A percentile compares a stretch with the other conserved stretches of the same genome.
Conservation (phyloP, 2,888 invertebrate genomes). For the Andrena praecox region DNA sequence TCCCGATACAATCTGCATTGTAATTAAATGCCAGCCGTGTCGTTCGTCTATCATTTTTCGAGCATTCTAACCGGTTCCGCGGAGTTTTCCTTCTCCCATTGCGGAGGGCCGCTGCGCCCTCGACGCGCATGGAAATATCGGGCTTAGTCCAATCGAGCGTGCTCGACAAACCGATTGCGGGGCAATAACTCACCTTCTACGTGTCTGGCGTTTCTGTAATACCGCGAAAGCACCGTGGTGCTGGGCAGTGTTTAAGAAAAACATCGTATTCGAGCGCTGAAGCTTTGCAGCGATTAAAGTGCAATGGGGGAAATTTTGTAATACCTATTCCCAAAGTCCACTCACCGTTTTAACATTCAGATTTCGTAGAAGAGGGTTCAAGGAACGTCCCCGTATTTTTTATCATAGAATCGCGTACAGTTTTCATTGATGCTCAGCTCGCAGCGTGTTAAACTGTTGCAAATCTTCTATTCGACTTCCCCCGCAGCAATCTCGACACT, state of each 20-base stretch:
- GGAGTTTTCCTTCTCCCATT: constrained; percentile 37
- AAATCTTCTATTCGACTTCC: not conserved
- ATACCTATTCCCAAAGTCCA: too few species aligned
- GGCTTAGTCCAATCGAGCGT: not conserved
- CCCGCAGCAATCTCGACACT: not conserved
- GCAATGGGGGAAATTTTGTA: too few species aligned
- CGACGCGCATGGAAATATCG: constrained; percentile 18
- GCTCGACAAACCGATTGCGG: constrained; percentile 6
- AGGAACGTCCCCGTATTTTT: not conserved
- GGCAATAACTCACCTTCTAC: not conserved
- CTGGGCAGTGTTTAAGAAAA: not conserved
- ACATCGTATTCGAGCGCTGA: not conserved
- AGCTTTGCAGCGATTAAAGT: too few species aligned
- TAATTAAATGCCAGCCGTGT: constrained; percentile 57
- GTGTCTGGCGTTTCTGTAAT: not conserved
- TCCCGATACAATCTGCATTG: constrained; percentile 55
- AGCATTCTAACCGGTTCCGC: constrained; percentile 55
- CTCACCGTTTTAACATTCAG: too few species aligned
- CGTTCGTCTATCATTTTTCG: constrained; percentile 56
- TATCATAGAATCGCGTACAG: not conserved
- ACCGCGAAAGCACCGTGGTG: not conserved
- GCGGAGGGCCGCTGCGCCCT: constrained; percentile 9
- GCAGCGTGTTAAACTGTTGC: not conserved
- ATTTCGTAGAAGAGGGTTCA: not conserved
- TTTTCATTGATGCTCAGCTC: not conserved